Evolutionary conservation across 1,140 invertebrate species (phyloP).

Genomic region (Drosophila gunungcola): DNA sequence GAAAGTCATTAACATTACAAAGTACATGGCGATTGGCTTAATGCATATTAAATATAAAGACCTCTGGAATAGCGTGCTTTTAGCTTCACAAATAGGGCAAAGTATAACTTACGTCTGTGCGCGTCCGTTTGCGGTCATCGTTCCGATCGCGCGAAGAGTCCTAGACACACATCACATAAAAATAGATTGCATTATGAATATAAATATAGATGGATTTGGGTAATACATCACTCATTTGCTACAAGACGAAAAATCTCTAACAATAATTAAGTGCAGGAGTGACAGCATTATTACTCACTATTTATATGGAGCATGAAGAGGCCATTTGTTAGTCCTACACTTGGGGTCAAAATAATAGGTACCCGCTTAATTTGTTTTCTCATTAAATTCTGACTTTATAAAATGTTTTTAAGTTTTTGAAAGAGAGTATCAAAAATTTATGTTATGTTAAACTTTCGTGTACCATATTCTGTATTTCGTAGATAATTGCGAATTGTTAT

Average conservation of each 20-base stretch:
- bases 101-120: conserved; percentile 78
- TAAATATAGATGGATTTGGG: conserved; percentile 13
- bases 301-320: background rate
- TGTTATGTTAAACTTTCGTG: background rate
- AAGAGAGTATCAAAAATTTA: too few species aligned
- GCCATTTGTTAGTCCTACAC: background rate
- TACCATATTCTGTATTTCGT: background rate
- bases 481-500: background rate
- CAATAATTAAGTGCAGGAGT: background rate
- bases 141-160: conserved; percentile 74
- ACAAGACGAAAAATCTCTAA: conserved; percentile 5
- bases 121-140: conserved; percentile 74
- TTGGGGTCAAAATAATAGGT: background rate
- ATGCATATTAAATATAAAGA: conserved; percentile 39
- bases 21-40: conserved; percentile 46
- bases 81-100: conserved; percentile 23
- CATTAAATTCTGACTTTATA: background rate
- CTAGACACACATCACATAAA: conserved; percentile 42
- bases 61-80: conserved; percentile 34
- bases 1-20: conserved; percentile 78
- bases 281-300: background rate
- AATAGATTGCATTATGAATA: conserved; percentile 21
- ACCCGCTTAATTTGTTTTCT: too few species aligned
- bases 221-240: conserved; percentile 34
- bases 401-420: too few species aligned